phyloP scores from a whole-genome alignment of 2,113 vertebrate genomes.

The Edolisoma coerulescens region DNA sequence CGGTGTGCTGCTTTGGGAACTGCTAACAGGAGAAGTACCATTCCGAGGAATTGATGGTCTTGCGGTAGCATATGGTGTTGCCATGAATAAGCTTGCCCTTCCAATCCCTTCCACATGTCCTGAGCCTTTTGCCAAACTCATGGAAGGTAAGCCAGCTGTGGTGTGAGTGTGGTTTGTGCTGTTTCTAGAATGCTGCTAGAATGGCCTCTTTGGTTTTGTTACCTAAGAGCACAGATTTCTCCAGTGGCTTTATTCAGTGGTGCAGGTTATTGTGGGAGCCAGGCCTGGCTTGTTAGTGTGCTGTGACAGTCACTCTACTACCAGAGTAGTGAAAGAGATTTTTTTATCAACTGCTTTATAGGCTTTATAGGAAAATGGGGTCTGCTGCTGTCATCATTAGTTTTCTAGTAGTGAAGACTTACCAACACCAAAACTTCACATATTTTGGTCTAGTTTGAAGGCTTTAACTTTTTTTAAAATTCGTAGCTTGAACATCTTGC shows the following conservation, averaged over 20 bases:
- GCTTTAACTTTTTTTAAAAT: not conserved
- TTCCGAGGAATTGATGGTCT: conserved; percentile 94
- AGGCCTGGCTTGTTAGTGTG: not conserved
- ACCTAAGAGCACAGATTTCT: not conserved
- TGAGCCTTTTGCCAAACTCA: conserved; percentile 91
- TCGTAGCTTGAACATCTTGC: not conserved
- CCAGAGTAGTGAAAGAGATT: not conserved
- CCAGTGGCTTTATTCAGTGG: not conserved
- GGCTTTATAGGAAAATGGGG: not conserved
- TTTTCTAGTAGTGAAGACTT: not conserved
- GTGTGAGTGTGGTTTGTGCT: not conserved
- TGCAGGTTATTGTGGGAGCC: not conserved
- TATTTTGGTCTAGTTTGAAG: not conserved
- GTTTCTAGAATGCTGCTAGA: not conserved
- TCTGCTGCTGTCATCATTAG: not conserved
- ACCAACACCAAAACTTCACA: not conserved
- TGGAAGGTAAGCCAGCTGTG: conserved; percentile 84
- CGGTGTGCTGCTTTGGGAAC: conserved; percentile 92
- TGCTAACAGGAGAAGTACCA: conserved; percentile 93
- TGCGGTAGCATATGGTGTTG: conserved; percentile 93
- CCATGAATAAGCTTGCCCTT: conserved; percentile 97
- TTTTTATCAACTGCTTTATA: not conserved
- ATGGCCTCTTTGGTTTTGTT: not conserved
- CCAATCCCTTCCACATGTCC: conserved; percentile 96
- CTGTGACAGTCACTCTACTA: not conserved